Evolutionary conservation across 1,140 invertebrate genomes (phyloP).

Genomic region (Chironomus striatipennis): DNA sequence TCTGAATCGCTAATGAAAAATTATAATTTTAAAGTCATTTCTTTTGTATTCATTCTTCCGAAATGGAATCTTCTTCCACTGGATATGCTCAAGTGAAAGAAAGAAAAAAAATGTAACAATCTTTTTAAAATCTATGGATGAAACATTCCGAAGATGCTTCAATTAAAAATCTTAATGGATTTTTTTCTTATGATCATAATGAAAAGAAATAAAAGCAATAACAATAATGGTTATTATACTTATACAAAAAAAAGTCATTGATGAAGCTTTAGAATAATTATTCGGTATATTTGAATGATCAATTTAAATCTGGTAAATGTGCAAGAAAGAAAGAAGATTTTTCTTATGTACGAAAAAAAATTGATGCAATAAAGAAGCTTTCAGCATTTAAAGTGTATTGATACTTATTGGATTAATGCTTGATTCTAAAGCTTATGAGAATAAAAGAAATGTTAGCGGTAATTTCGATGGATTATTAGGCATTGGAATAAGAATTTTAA

Average conservation of each 20-base stretch:
- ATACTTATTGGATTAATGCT: constrained; percentile 13
- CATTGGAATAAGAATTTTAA: background rate
- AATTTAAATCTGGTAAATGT: too few relatives aligned
- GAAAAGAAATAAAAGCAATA: background rate
- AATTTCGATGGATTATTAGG: background rate
- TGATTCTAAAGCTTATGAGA: background rate
- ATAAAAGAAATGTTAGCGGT: background rate
- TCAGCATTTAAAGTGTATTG: background rate
- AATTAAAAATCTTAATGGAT: constrained; percentile 6
- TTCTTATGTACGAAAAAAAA: background rate
- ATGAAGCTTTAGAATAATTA: background rate
- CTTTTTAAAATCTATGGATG: background rate
- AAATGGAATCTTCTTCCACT: too few relatives aligned
- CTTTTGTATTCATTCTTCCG: too few relatives aligned
- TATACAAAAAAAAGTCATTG: background rate
- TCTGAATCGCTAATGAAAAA: constrained; percentile 2
- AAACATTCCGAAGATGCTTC: background rate
- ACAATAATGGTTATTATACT: background rate
- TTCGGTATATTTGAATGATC: too few relatives aligned
- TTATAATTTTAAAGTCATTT: background rate
- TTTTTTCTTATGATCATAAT: background rate
- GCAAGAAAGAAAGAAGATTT: background rate
- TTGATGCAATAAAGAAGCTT: constrained; percentile 2
- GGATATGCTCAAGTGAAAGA: background rate
- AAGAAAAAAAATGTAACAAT: background rate